Conservation (phyloP, 2,797 vertebrate genomes). For the Allochrocebus solatus region DNA sequence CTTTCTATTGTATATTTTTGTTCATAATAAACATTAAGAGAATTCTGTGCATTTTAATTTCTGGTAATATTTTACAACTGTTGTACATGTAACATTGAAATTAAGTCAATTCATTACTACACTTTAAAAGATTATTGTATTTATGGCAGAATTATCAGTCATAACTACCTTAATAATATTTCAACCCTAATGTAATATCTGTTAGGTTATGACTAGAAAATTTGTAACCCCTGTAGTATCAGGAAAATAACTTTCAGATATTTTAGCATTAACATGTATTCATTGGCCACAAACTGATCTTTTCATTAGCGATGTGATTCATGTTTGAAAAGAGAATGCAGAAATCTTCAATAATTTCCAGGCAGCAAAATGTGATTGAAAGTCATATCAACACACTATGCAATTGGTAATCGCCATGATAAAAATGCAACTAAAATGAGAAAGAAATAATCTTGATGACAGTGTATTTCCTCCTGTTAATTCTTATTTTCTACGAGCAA, state of each 20-base stretch:
- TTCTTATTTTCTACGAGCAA: conserved; percentile 40
- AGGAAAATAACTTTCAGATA: conserved; percentile 62
- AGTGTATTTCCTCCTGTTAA: conserved; percentile 52
- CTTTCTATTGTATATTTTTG: conserved; percentile 56
- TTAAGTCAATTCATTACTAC: conserved; percentile 56
- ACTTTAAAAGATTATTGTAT: conserved; percentile 63
- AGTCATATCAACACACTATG: conserved; percentile 22
- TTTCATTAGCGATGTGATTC: conserved; percentile 65
- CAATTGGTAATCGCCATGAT: conserved; percentile 41
- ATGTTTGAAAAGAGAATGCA: conserved; percentile 52
- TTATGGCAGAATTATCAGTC: conserved; percentile 64
- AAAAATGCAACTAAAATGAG: conserved; percentile 44
- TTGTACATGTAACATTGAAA: conserved; percentile 56
- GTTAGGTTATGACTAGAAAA: conserved; percentile 59
- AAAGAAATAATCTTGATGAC: conserved; percentile 55
- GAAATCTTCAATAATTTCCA: conserved; percentile 58
- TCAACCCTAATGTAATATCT: conserved; percentile 45
- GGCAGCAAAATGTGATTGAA: conserved; percentile 52
- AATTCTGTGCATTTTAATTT: conserved; percentile 66
- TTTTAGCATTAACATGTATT: conserved; percentile 69
- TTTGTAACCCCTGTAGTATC: conserved; percentile 58
- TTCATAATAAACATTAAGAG: conserved; percentile 56
- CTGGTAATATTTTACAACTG: conserved; percentile 30
- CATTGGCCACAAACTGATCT: conserved; percentile 57
- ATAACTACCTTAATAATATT: conserved; percentile 63